Conservation (phyloP, 2,797 vertebrate genomes). For the Cossypha niveicapilla region DNA sequence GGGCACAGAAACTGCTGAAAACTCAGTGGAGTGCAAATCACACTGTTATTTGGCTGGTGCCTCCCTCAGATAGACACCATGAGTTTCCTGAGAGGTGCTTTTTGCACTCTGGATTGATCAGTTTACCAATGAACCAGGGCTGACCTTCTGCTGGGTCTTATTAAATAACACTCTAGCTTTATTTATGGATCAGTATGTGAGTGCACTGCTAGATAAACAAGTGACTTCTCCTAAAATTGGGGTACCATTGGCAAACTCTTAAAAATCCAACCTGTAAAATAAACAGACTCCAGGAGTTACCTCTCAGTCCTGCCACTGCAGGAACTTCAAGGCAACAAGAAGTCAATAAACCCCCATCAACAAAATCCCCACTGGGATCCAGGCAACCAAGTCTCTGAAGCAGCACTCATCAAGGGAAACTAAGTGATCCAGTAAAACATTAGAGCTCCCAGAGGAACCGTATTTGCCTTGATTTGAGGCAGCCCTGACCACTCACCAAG, state of each 20-base stretch:
- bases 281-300: constrained; percentile 54
- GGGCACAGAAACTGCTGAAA: not conserved
- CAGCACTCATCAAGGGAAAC: constrained; percentile 20
- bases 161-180: not conserved
- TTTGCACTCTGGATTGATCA: not conserved
- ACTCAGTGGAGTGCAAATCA: not conserved
- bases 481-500: not conserved
- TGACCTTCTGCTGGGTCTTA: not conserved
- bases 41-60: not conserved
- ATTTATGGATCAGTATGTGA: not conserved
- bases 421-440: constrained; percentile 43
- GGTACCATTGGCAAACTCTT: constrained; percentile 26
- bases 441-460: constrained; percentile 19
- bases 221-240: constrained; percentile 5
- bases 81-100: not conserved
- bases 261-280: constrained; percentile 56
- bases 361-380: constrained; percentile 42
- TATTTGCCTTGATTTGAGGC: constrained; percentile 19
- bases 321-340: constrained; percentile 45
- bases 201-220: constrained; percentile 9
- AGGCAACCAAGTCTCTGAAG: not conserved
- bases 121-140: not conserved
- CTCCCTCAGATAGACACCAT: not conserved
- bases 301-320: not conserved
- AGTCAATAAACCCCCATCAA: constrained; percentile 51